phyloP scores from a whole-genome alignment of 1,140 invertebrate genomes.

The Himalopsyche phryganea region DNA sequence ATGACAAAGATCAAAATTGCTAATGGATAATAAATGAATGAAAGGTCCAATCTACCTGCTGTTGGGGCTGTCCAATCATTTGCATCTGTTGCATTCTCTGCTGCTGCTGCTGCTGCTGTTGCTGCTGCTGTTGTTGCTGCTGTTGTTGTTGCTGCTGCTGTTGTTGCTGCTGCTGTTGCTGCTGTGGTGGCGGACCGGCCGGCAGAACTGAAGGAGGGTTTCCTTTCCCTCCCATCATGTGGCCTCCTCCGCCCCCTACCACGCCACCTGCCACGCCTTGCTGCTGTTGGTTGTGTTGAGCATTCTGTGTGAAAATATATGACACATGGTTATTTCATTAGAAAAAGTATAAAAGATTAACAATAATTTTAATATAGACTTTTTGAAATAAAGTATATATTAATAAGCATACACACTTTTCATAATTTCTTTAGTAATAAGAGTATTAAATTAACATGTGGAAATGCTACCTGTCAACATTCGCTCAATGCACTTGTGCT shows the following conservation, averaged over 20 bases:
- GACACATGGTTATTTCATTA: no score
- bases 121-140: slow-evolving; percentile 51
- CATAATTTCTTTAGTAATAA: no score
- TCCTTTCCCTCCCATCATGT: slow-evolving; percentile 29
- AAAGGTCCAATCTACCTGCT: no score
- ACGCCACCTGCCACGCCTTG: slow-evolving; percentile 35
- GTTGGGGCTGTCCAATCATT: slow-evolving; percentile 56
- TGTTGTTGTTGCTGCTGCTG: slow-evolving; percentile 43
- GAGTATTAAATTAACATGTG: no score
- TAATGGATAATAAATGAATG: no score
- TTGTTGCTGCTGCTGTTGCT: slow-evolving; percentile 46
- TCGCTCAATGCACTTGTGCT: no score
- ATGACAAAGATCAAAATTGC: no score
- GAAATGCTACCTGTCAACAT: no score
- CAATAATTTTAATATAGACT: no score
- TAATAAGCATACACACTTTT: no score
- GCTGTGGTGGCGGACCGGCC: slow-evolving; percentile 23
- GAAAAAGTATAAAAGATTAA: no score
- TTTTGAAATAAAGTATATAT: no score
- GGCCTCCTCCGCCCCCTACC: slow-evolving; percentile 38
- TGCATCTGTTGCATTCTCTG: slow-evolving; percentile 41
- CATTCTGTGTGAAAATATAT: slow-evolving; percentile 40
- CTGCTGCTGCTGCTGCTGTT: slow-evolving; percentile 44
- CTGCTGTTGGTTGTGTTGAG: slow-evolving; percentile 50
- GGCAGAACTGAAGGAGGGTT: not conserved